These are phyloP conservation scores for Pogonophryne albipinna DNA, from an alignment of 2,797 vertebrate genomes.

Conservation along the genomic window DNA sequence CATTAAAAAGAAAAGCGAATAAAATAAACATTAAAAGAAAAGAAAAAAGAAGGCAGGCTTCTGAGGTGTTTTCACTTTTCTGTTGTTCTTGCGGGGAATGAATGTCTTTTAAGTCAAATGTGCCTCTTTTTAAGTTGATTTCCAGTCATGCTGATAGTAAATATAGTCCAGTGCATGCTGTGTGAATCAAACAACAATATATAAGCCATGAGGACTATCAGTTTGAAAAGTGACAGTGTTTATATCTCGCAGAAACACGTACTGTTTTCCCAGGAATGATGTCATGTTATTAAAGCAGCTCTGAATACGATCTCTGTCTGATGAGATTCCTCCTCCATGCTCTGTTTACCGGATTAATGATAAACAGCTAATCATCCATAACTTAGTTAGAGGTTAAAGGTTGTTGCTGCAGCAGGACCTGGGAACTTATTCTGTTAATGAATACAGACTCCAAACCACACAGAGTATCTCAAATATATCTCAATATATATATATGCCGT, in stretches of 20 bases:
- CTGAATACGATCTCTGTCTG: slow-evolving; percentile 24
- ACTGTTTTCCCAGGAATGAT: not conserved
- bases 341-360: slow-evolving; percentile 41
- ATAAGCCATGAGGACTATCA: too few species aligned
- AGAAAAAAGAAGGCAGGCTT: too few species aligned
- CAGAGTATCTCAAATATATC: not conserved
- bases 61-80: too few species aligned
- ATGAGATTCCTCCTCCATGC: slow-evolving; percentile 12
- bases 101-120: too few species aligned
- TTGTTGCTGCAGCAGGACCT: slow-evolving; percentile 12
- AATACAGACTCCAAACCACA: slow-evolving; percentile 29
- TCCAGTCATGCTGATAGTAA: too few species aligned
- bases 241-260: not conserved
- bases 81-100: too few species aligned
- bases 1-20: too few species aligned
- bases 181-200: too few species aligned
- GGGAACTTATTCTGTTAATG: slow-evolving; percentile 43
- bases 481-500: too few species aligned
- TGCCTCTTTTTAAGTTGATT: too few species aligned
- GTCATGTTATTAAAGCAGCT: slow-evolving; percentile 27
- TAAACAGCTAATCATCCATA: slow-evolving; percentile 41
- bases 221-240: not conserved
- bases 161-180: too few species aligned
- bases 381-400: slow-evolving; percentile 44
- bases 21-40: too few species aligned